These are phyloP conservation scores for Scalopus aquaticus DNA, from an alignment of 2,113 vertebrate genomes.

Conservation along the genomic window DNA sequence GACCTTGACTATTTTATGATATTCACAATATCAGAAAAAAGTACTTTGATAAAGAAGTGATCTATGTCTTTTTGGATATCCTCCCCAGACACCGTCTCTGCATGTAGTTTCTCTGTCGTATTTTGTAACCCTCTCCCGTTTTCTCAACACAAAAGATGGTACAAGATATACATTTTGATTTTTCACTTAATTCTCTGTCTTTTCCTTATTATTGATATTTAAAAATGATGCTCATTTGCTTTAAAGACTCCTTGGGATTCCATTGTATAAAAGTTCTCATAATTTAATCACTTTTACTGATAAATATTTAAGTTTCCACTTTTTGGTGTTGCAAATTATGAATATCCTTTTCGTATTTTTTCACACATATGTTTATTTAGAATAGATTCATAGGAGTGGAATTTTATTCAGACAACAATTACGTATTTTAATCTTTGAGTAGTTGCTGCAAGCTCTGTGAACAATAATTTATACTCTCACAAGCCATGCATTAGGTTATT, in stretches of 20 bases:
- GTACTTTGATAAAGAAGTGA: background rate
- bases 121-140: background rate
- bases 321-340: background rate
- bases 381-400: background rate
- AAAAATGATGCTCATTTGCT: background rate
- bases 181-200: background rate
- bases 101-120: background rate
- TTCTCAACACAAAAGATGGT: background rate
- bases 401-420: background rate
- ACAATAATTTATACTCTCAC: background rate
- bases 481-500: background rate
- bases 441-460: background rate
- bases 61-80: background rate
- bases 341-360: background rate
- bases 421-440: background rate
- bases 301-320: background rate
- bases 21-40: background rate
- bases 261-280: background rate
- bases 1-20: background rate
- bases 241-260: background rate
- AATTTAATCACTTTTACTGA: background rate
- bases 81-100: background rate
- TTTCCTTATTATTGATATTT: background rate
- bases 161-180: background rate
- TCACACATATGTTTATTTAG: background rate